Evolutionary conservation across 2,113 vertebrate genomes (phyloP), one percentile per base, ranked within the genome.

Genomic region (Zosterops hypoxanthus): DNA sequence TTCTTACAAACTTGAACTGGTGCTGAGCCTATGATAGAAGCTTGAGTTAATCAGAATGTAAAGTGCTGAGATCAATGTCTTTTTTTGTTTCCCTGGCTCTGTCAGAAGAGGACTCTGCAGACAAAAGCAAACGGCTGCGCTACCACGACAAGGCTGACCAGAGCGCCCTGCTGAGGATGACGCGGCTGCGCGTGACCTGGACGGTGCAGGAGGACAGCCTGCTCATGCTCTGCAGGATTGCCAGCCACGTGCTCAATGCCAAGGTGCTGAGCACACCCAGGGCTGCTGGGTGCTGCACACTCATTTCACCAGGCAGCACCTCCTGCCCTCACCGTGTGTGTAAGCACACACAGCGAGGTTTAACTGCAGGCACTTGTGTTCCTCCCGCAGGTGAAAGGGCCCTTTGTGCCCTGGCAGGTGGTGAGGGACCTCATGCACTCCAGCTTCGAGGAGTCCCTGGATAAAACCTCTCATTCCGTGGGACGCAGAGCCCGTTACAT

Each of bases 401-500:
- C 99, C 0, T 99, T 99, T 41, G 98, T 99, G 31, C 98, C 99
- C 3, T 98, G 99, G 98, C 99, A 99, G 76, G 98, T 99, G 3
- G 99, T 99, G 9, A 98, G 99, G 90, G 99, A 99, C 92, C 97
- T 99, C 61, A 97, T 99, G 80, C 99, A 99, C 3, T 79, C 97
- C 24, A 98, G 98, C 95, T 98, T 99, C 29, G 98, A 99, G 82
- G 98, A 98, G 28, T 99, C 99, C 6, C 92, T 98, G 59, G 99
- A 99, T 76, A 99, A 99, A 97, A 99, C 99, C 0, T 99, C 99
- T 7, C 90, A 99, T 9, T 98, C 99, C 0, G 99, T 99, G 3
- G 98, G 98, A 12, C 98, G 99, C 26, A 98, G 99, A 81, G 98
- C 99, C 22, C 98, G 99, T 44, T 99, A 99, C 87, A 99, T 99